phyloP scores from a whole-genome alignment of 1,140 invertebrate genomes.

The Steinernema khuongi region DNA sequence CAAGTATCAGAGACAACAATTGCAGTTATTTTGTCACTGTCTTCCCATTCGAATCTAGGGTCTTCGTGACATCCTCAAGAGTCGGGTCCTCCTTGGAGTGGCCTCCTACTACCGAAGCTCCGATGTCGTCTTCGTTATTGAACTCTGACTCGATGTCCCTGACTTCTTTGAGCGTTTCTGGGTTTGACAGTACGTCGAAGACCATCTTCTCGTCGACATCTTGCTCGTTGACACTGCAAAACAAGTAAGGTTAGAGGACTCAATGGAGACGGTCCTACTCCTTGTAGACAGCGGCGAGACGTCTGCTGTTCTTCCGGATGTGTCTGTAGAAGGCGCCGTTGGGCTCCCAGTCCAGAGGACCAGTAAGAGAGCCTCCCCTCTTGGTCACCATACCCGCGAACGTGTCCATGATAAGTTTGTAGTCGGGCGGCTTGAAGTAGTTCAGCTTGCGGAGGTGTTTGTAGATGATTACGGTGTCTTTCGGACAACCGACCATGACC shows the following conservation, averaged over 20 bases:
- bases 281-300: background rate
- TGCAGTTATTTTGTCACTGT: too few relatives aligned
- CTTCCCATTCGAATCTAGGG: too few relatives aligned
- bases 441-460: background rate
- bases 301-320: background rate
- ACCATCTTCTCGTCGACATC: background rate
- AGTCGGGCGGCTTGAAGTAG: background rate
- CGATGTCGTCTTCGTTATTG: background rate
- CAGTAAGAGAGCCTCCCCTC: background rate
- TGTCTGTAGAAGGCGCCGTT: background rate
- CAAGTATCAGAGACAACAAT: too few relatives aligned
- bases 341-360: background rate
- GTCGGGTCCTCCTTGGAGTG: background rate
- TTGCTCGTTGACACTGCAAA: background rate
- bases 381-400: background rate
- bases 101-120: background rate
- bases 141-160: background rate
- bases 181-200: background rate
- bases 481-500: background rate
- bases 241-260: background rate
- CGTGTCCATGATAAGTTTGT: background rate
- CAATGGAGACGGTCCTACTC: background rate
- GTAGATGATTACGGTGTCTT: background rate
- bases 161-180: background rate
- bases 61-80: background rate